phyloP scores from a whole-genome alignment of 2,888 invertebrate species.

The Ophioninae sp. region DNA sequence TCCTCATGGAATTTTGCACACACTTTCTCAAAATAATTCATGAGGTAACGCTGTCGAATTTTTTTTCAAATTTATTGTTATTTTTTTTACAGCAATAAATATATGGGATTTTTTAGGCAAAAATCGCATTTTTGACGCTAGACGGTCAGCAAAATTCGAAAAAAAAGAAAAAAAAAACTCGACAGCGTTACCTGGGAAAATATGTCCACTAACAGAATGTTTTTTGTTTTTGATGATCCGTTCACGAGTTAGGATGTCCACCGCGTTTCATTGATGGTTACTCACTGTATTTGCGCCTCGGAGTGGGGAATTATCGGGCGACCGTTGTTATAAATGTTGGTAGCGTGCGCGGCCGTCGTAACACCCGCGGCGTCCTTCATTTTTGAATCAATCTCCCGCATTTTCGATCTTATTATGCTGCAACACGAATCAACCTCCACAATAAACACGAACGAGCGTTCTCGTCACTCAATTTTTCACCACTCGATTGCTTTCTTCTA shows the following conservation, averaged over 20 bases:
- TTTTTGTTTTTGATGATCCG: not conserved
- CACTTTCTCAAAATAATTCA: no score
- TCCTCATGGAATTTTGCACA: no score
- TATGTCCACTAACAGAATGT: no score
- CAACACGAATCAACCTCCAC: not conserved
- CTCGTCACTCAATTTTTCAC: not conserved
- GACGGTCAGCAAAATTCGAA: no score
- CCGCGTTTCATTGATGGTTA: not conserved
- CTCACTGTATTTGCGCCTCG: constrained; percentile 68
- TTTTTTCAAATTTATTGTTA: no score
- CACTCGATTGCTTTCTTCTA: not conserved
- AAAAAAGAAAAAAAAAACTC: no score
- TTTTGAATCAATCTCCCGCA: constrained; percentile 68
- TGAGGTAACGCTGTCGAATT: no score
- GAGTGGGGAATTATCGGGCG: constrained; percentile 66
- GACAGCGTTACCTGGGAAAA: no score
- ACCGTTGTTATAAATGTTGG: constrained; percentile 67
- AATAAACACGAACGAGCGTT: not conserved
- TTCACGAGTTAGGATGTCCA: not conserved
- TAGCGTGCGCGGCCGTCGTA: constrained; percentile 62
- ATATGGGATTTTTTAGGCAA: no score
- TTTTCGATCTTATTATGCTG: constrained; percentile 68
- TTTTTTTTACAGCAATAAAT: no score
- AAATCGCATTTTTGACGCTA: no score
- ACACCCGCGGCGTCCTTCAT: constrained; percentile 63